phyloP scores from a whole-genome alignment of 2,797 vertebrate species.

The Harpagifer antarcticus region DNA sequence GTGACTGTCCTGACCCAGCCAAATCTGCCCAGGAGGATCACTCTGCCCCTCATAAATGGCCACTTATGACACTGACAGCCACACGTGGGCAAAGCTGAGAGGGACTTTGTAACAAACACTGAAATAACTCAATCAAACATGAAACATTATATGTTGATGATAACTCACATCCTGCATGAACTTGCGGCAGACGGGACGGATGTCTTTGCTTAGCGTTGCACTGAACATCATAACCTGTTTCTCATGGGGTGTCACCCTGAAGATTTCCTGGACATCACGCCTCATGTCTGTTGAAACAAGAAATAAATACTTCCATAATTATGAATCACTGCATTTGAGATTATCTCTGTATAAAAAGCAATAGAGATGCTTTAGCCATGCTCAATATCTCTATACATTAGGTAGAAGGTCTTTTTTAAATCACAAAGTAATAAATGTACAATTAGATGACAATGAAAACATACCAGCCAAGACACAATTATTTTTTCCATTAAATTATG shows the following conservation, averaged over 20 bases:
- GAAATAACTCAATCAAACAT: not conserved
- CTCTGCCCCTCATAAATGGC: slow-evolving; percentile 70
- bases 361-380: not conserved
- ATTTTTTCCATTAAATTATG: not conserved
- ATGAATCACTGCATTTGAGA: not conserved
- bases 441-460: not conserved
- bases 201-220: slow-evolving; percentile 92
- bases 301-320: not conserved
- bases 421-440: not conserved
- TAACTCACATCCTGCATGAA: slow-evolving; percentile 95
- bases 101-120: slow-evolving; percentile 18
- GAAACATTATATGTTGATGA: not conserved
- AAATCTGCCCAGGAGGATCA: slow-evolving; percentile 43
- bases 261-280: slow-evolving; percentile 92
- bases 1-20: slow-evolving; percentile 22
- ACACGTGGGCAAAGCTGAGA: slow-evolving; percentile 73
- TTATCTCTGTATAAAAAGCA: not conserved
- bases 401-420: not conserved
- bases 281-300: slow-evolving; percentile 85
- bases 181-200: slow-evolving; percentile 92
- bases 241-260: slow-evolving; percentile 90
- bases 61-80: slow-evolving; percentile 68
- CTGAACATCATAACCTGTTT: slow-evolving; percentile 96
- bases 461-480: not conserved
- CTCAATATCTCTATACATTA: too few relatives aligned